Conservation (phyloP, 2,113 vertebrate species). For the Poeciliopsis prolifica region DNA sequence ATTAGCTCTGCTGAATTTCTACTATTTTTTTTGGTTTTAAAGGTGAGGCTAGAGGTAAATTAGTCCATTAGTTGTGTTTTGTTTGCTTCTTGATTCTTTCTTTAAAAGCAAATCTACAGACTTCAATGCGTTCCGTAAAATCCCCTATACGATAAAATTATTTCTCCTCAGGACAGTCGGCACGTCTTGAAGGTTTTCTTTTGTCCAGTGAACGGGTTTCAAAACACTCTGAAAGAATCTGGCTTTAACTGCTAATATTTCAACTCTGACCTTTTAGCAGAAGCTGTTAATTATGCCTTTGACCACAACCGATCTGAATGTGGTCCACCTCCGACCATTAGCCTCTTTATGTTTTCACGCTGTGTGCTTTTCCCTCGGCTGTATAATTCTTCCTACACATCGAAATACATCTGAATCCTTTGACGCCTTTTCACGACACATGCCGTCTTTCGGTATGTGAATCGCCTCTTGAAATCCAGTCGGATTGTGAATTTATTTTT, state of each 20-base stretch:
- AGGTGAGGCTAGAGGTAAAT: constrained; percentile 40
- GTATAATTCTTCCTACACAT: background rate
- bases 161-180: constrained; percentile 79
- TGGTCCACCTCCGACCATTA: constrained; percentile 28
- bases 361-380: background rate
- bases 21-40: constrained; percentile 49
- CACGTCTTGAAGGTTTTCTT: constrained; percentile 88
- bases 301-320: constrained; percentile 14
- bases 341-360: constrained; percentile 8
- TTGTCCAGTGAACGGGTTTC: constrained; percentile 85
- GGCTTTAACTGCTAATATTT: constrained; percentile 35
- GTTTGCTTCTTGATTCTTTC: constrained; percentile 67
- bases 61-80: constrained; percentile 23
- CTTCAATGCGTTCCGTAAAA: constrained; percentile 88
- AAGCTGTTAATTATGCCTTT: constrained; percentile 14
- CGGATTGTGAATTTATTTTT: too few relatives aligned
- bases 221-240: constrained; percentile 71
- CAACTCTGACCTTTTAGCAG: constrained; percentile 31
- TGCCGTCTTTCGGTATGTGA: background rate
- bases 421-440: background rate
- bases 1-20: constrained; percentile 53
- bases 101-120: constrained; percentile 85
- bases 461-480: too few relatives aligned
- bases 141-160: constrained; percentile 77
- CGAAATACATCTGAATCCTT: background rate